Conservation (phyloP, 2,888 invertebrate genomes). For the Euclidia mi region DNA sequence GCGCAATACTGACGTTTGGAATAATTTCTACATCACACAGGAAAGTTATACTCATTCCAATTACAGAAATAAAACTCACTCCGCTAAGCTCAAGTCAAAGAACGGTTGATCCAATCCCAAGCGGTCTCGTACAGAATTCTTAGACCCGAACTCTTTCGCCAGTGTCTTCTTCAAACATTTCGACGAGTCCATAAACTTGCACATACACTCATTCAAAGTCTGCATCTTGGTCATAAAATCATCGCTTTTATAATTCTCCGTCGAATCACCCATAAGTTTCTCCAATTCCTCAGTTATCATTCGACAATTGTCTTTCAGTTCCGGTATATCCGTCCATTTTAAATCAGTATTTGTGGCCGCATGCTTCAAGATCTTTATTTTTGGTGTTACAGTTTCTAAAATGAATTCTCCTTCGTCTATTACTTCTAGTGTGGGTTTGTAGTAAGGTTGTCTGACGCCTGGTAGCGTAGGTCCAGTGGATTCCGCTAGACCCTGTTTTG, state of each 20-base stretch:
- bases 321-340: conserved; percentile 67
- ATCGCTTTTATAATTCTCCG: conserved; percentile 61
- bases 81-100: conserved; percentile 75
- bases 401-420: conserved; percentile 79
- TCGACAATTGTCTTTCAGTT: conserved; percentile 67
- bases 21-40: no score
- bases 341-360: conserved; percentile 75
- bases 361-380: conserved; percentile 79
- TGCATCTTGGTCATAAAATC: conserved; percentile 77
- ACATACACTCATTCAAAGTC: conserved; percentile 80
- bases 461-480: not conserved
- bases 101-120: conserved; percentile 61
- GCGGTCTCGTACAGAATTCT: conserved; percentile 57
- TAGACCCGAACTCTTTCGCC: conserved; percentile 73
- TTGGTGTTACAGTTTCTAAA: conserved; percentile 77
- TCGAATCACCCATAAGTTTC: conserved; percentile 63
- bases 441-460: conserved; percentile 74
- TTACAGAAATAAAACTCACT: conserved; percentile 74
- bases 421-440: conserved; percentile 67
- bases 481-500: conserved; percentile 75
- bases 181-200: conserved; percentile 80
- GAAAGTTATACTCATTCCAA: no score
- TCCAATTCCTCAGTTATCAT: conserved; percentile 70
- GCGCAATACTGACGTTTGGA: no score
- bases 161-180: conserved; percentile 78